These are phyloP conservation scores for Periparus ater DNA, from an alignment of 2,797 vertebrate genomes.

Conservation along the genomic window DNA sequence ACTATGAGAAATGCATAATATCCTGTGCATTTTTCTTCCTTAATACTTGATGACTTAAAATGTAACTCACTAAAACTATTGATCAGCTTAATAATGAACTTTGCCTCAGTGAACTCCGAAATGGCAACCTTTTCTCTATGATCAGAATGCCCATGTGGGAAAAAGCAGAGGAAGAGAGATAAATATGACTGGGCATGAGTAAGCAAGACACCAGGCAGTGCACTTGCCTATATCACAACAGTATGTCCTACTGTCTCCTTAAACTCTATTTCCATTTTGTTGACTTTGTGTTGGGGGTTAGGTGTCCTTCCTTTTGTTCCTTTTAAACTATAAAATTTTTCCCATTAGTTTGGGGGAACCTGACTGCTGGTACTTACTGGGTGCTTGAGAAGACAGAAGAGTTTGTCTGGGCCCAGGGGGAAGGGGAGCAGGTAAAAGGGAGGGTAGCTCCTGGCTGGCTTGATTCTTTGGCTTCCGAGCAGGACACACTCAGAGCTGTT, in stretches of 20 bases:
- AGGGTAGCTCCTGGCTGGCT: too few relatives aligned
- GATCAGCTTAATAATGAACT: not conserved
- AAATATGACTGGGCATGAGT: not conserved
- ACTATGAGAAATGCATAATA: not conserved
- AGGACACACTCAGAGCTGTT: too few relatives aligned
- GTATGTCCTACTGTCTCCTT: not conserved
- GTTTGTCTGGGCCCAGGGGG: too few relatives aligned
- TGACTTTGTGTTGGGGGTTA: not conserved
- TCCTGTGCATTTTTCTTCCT: not conserved
- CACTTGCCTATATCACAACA: not conserved
- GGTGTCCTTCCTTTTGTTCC: too few relatives aligned
- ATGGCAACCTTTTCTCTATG: not conserved
- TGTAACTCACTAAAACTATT: not conserved
- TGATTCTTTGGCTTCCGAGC: too few relatives aligned
- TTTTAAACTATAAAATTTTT: too few relatives aligned
- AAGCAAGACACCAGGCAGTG: rapidly evolving
- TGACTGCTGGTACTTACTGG: too few relatives aligned
- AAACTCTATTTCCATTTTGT: not conserved
- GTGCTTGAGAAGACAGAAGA: too few relatives aligned
- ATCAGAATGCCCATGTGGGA: not conserved
- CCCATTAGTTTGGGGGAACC: too few relatives aligned
- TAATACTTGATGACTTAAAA: not conserved
- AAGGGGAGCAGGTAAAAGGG: too few relatives aligned
- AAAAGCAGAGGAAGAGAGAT: not conserved
- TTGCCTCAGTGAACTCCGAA: not conserved